Evolutionary conservation across 1,140 invertebrate species (phyloP).

Genomic region (Acromyrmex echinatior): DNA sequence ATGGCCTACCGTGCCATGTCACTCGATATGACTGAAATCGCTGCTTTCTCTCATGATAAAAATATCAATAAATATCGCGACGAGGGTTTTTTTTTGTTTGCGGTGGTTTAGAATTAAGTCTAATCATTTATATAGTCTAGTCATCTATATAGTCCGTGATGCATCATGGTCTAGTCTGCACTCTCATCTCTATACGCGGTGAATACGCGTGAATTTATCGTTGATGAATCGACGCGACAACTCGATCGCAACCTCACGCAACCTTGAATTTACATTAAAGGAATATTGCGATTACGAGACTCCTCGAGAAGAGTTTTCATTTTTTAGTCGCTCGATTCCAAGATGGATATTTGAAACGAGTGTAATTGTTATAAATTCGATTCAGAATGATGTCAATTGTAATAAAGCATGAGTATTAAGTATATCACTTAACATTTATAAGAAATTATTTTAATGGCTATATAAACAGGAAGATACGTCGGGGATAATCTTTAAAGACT

Average conservation of each 20-base stretch:
- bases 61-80: neutral
- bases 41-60: neutral
- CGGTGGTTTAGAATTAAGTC: no score
- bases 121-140: no score
- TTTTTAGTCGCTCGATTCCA: neutral
- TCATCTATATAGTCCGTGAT: no score
- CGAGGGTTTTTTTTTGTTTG: neutral
- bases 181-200: neutral
- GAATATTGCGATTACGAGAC: no score
- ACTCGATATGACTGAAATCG: no score
- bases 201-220: neutral
- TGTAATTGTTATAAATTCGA: neutral
- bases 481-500: neutral
- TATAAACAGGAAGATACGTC: neutral
- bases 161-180: neutral
- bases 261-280: neutral
- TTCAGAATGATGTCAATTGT: neutral
- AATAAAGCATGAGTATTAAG: neutral
- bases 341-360: neutral
- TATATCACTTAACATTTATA: neutral
- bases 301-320: neutral
- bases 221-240: neutral
- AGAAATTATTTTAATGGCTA: neutral
- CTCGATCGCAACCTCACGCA: slow-evolving; percentile 16
- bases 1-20: neutral